Conservation (phyloP, 2,113 vertebrate genomes). For the Psittacara wagleri region DNA sequence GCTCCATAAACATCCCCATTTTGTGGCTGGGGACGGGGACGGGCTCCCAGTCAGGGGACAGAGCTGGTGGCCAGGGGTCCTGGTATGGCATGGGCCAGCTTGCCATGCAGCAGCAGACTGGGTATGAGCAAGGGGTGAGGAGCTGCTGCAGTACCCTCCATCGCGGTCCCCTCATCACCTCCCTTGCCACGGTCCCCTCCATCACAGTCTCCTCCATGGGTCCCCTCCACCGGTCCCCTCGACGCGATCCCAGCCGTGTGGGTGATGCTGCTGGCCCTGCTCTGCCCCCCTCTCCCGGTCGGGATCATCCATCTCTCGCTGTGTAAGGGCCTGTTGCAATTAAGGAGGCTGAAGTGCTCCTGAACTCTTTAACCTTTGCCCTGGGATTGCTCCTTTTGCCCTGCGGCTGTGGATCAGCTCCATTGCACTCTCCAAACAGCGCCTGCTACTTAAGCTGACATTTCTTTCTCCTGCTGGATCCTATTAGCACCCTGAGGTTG, state of each 20-base stretch:
- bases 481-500: conserved; percentile 62
- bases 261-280: background rate
- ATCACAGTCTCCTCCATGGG: background rate
- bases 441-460: conserved; percentile 45
- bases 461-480: conserved; percentile 64
- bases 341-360: conserved; percentile 45
- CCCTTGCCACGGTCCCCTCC: background rate
- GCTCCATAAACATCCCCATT: background rate
- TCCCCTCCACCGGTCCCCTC: background rate
- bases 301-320: conserved; percentile 10
- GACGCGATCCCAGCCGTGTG: background rate
- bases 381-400: conserved; percentile 61
- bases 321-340: conserved; percentile 38
- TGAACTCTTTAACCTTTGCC: conserved; percentile 71
- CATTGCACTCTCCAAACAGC: conserved; percentile 64
- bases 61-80: fast-evolving
- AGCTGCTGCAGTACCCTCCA: fast-evolving
- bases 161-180: background rate
- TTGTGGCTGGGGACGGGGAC: background rate
- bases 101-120: background rate
- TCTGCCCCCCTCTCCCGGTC: background rate
- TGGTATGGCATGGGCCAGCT: fast-evolving
- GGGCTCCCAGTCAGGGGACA: background rate
- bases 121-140: background rate
- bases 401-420: conserved; percentile 61